Evolutionary conservation across 2,888 invertebrate species (phyloP).

Genomic region (Thymelicus acteon): DNA sequence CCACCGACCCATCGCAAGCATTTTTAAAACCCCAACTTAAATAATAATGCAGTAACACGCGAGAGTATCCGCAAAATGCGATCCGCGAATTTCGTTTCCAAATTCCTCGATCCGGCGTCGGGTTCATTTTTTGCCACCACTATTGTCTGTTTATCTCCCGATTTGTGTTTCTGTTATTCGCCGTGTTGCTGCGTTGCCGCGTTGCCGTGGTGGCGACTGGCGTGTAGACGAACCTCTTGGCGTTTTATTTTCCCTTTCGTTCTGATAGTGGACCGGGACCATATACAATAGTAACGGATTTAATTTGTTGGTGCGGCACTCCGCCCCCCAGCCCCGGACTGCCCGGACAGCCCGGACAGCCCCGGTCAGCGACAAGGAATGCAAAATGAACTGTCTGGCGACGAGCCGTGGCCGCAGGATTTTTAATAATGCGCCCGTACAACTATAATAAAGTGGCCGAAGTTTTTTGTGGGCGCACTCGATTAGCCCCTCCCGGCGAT

Average conservation of each 20-base stretch:
- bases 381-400: conserved; percentile 59
- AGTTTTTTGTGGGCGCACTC: conserved; percentile 68
- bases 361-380: conserved; percentile 66
- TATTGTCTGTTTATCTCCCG: conserved; percentile 73
- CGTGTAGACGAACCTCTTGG: conserved; percentile 53
- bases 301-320: conserved; percentile 55
- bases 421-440: conserved; percentile 56
- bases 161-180: conserved; percentile 62
- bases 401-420: conserved; percentile 44
- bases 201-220: too few relatives aligned
- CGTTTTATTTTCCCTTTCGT: conserved; percentile 47
- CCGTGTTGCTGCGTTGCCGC: conserved; percentile 22
- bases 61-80: conserved; percentile 83
- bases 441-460: conserved; percentile 77
- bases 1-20: conserved; percentile 69
- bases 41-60: conserved; percentile 85
- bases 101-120: conserved; percentile 69
- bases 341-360: conserved; percentile 52
- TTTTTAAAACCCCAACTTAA: conserved; percentile 78
- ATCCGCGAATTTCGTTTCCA: conserved; percentile 81
- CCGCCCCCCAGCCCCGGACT: conserved; percentile 22
- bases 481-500: conserved; percentile 77
- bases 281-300: conserved; percentile 53
- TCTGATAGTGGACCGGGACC: conserved; percentile 43
- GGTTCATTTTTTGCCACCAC: conserved; percentile 70